These are phyloP conservation scores for Microcebus griseorufus DNA, from an alignment of 2,113 vertebrate genomes.

Conservation along the genomic window DNA sequence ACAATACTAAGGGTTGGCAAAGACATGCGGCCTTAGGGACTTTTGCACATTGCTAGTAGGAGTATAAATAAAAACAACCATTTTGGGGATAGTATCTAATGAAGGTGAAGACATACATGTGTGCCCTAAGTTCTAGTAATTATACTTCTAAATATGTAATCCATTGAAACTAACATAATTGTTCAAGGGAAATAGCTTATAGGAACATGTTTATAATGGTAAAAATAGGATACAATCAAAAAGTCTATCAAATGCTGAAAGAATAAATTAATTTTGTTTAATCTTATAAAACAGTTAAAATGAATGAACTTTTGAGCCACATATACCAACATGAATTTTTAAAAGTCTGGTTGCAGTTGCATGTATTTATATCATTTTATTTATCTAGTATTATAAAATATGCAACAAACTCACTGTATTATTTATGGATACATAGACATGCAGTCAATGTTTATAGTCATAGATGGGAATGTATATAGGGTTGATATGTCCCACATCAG, in stretches of 20 bases:
- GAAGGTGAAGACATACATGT: background rate
- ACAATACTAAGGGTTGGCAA: background rate
- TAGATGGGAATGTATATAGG: background rate
- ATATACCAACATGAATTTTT: background rate
- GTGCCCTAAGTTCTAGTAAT: background rate
- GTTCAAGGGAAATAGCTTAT: background rate
- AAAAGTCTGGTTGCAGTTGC: conserved; percentile 7
- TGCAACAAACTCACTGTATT: background rate
- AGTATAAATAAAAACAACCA: background rate
- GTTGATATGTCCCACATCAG: background rate
- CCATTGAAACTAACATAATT: conserved; percentile 3
- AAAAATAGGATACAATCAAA: conserved; percentile 34
- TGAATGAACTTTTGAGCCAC: background rate
- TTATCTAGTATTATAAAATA: conserved; percentile 32
- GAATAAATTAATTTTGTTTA: conserved; percentile 18
- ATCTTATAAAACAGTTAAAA: background rate
- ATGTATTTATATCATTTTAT: background rate
- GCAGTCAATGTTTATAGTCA: background rate
- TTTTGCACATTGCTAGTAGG: background rate
- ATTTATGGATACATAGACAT: background rate
- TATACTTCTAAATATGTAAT: background rate
- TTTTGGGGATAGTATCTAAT: background rate
- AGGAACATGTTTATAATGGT: background rate
- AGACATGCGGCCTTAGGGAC: background rate
- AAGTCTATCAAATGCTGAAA: conserved; percentile 15